Evolutionary conservation across 2,888 invertebrate species (phyloP).

Genomic region (Hydrotaea diabolus): DNA sequence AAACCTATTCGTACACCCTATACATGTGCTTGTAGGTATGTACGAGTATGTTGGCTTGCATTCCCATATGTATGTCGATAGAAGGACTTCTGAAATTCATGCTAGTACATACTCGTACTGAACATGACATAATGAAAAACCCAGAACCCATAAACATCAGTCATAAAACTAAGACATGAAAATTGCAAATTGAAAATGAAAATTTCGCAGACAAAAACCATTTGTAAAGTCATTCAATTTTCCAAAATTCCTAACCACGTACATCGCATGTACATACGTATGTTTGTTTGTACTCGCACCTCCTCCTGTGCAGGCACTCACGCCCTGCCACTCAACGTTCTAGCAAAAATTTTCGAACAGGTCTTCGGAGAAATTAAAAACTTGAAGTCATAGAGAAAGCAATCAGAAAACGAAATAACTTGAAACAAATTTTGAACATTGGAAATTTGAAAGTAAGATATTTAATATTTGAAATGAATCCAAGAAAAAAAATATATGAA

Average conservation of each 20-base stretch:
- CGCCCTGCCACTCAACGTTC: too few species aligned
- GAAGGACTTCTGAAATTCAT: not conserved
- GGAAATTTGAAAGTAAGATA: too few species aligned
- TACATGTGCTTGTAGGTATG: not conserved
- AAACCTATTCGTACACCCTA: not conserved
- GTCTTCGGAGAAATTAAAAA: too few species aligned
- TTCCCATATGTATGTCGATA: not conserved
- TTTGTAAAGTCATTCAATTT: not conserved
- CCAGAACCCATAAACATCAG: conserved; percentile 43
- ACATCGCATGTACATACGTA: too few species aligned
- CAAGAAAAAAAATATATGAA: too few species aligned
- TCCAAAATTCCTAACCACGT: not conserved
- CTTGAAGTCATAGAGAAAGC: too few species aligned
- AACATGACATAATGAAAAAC: conserved; percentile 26
- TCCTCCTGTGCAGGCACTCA: not conserved
- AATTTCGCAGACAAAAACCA: conserved; percentile 16
- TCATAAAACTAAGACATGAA: conserved; percentile 45
- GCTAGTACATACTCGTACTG: not conserved
- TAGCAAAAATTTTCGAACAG: too few species aligned
- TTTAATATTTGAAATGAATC: too few species aligned
- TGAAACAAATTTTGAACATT: too few species aligned
- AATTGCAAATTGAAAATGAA: conserved; percentile 26
- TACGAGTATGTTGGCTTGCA: too few species aligned
- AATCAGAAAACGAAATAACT: too few species aligned
- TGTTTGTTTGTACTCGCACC: not conserved